Evolutionary conservation across 2,113 vertebrate species (phyloP), one percentile per base, ranked within the genome.

Genomic region (Daphoenositta chrysoptera): DNA sequence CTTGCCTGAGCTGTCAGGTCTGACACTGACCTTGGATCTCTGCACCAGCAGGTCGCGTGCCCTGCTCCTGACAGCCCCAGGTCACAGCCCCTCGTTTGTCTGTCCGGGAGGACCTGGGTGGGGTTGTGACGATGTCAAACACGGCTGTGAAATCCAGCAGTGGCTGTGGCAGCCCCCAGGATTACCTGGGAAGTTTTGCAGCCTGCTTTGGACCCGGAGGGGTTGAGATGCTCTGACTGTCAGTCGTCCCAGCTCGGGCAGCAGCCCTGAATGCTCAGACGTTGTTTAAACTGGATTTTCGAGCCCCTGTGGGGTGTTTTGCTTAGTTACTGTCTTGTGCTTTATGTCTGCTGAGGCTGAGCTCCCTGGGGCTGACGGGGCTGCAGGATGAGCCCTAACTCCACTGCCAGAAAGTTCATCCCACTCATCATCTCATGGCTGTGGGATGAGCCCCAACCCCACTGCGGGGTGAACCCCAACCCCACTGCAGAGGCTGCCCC

Each of bases 11-110:
- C 37, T 0, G 0, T 42, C 19, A 7, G 30, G 44, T 69, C 63
- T 65, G 53, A 33, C 35, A 0, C 1, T 81, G 78, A 63, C 78
- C 73, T 84, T 65, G 64, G 19, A 31, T 7, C 45, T 39, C 24
- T 1, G 2, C 0, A 0, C 24, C 4, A 4, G n/a, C 68, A 84
- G 64, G 77, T 77, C 0, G 0, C 0, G 3, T 13, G 17, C 44
- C 2, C 1, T 12, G 68, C 61, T 53, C 54, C 68, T 2, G 1
- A 45, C 37, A 78, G 64, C 56, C 37, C 31, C 1, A 11, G 88
- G 84, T 70, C 50, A 0, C 3, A 1, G 81, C 54, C 56, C 22
- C 35, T 61, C 0, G 0, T 87, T 56, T 83, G 54, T 51, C 76
- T 48, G 54, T 14, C 35, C 3, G 2, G 37, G 19, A 19, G 31